Evolutionary conservation across 2,888 invertebrate species (phyloP).

Genomic region (Caenorhabditis wallacei): DNA sequence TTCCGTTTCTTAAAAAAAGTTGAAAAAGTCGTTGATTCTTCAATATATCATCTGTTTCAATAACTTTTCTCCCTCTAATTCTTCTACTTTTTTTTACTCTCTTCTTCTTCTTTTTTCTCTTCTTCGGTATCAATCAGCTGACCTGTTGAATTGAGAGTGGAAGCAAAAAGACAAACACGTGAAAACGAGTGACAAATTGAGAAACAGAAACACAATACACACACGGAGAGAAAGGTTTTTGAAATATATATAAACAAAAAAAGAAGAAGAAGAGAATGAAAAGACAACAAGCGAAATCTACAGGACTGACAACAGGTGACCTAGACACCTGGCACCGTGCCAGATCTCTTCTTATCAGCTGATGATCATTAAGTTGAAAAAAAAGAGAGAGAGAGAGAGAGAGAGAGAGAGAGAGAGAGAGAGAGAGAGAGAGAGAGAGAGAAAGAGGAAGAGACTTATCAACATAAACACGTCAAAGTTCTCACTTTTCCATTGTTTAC

Average conservation of each 20-base stretch:
- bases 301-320: conserved; percentile 44
- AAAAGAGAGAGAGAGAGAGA: background rate
- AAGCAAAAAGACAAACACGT: conserved; percentile 45
- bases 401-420: background rate
- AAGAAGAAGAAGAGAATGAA: background rate
- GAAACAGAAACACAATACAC: conserved; percentile 15
- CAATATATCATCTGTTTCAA: too few species aligned
- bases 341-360: conserved; percentile 58
- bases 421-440: background rate
- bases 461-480: conserved; percentile 37
- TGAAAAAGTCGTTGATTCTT: background rate
- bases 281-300: conserved; percentile 44
- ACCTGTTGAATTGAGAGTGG: conserved; percentile 25
- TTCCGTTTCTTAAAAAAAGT: too few species aligned
- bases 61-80: conserved; percentile 2
- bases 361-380: conserved; percentile 26
- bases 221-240: background rate
- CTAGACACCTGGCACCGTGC: conserved; percentile 60
- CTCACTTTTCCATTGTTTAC: background rate
- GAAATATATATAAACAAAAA: conserved; percentile 9
- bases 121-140: conserved; percentile 47
- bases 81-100: background rate
- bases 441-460: background rate
- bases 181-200: conserved; percentile 23
- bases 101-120: background rate